Base-by-base conservation (phyloP, 2,797 vertebrate genomes). In the Sylvia borin region DNA sequence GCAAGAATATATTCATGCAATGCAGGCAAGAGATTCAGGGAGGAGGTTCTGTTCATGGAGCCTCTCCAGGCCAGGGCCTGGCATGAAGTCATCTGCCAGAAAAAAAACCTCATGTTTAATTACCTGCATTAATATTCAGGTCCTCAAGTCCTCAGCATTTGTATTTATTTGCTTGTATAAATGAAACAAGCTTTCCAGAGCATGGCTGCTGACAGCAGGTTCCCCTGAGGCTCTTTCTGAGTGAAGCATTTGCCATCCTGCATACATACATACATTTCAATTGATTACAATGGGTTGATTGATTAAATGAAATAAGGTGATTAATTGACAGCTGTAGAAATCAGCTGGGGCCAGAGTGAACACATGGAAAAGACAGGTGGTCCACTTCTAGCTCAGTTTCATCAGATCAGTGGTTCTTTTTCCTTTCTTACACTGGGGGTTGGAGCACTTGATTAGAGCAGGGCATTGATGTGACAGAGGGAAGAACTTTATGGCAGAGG, bases 91-190 rank as follows among this genome's bases (percentile, higher is more conserved):
- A 85, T 67, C 55, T 79, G 67, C 64, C 51, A 66, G 62, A 29
- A 79, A 16, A 91, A 80, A 51, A 29, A 3, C 2, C 3, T 3
- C 55, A 10, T 51, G 21, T 85, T 66, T 85, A 85, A 92, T 88
- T 92, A 47, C 36, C 68, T 71, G 48, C 53, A 58, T 96, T 92
- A 83, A 88, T 77, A 93, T 92, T 90, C 83, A 84, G 73, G 40
- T 80, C 48, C 20, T 58, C 73, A 71, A 90, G 68, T 45, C 48
- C 34, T 40, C 68, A 72, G 57, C 36, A 36, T 73, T 88, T 90
- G 79, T 80, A 80, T 92, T 91, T 91, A 86, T 92, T 85, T 14
- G 3, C 60, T 74, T 43, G 19, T 74, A 74, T n/a, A 71, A 90
- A 76, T 9, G 86, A 72, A 90, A 83, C 26, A 32, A 85, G 68